phyloP scores from a whole-genome alignment of 2,113 vertebrate genomes.

The Oxyura jamaicensis region DNA sequence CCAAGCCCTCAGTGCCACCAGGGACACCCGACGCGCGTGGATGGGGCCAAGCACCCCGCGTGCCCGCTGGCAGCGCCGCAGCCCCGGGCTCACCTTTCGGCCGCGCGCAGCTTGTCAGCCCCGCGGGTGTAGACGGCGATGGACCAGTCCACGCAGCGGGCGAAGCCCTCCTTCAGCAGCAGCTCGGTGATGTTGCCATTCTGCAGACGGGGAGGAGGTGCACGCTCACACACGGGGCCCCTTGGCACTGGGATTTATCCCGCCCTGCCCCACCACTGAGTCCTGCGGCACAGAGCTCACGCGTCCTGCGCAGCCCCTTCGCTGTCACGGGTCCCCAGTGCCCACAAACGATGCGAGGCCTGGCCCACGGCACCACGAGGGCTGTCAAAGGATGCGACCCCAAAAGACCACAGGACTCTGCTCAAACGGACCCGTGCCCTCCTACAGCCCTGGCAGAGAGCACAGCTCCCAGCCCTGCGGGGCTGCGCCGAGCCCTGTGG shows the following conservation, averaged over 20 bases:
- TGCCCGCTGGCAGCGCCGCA: neutral
- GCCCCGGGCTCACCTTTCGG: constrained; percentile 81
- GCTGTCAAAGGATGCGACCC: neutral
- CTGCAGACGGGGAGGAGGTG: constrained; percentile 46
- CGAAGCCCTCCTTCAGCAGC: constrained; percentile 93
- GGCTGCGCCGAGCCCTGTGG: fast-evolving
- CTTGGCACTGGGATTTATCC: no score
- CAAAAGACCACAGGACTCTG: fast-evolving
- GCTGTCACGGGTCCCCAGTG: neutral
- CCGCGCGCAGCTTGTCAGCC: constrained; percentile 91
- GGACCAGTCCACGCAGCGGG: constrained; percentile 97
- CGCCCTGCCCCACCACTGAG: no score
- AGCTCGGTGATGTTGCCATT: constrained; percentile 98
- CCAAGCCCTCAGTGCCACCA: neutral
- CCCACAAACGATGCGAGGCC: neutral
- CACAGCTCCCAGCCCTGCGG: neutral
- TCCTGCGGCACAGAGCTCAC: no score
- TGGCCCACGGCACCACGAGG: neutral
- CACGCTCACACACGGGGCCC: fast-evolving
- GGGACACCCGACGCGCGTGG: neutral
- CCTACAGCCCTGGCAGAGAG: neutral
- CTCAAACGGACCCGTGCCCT: fast-evolving
- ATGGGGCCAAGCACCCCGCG: constrained; percentile 79
- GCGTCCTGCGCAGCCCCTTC: fast-evolving
- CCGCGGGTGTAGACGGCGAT: constrained; percentile 95